Conservation (phyloP, 23 tunicate genomes). For the Phallusia fumigata region DNA sequence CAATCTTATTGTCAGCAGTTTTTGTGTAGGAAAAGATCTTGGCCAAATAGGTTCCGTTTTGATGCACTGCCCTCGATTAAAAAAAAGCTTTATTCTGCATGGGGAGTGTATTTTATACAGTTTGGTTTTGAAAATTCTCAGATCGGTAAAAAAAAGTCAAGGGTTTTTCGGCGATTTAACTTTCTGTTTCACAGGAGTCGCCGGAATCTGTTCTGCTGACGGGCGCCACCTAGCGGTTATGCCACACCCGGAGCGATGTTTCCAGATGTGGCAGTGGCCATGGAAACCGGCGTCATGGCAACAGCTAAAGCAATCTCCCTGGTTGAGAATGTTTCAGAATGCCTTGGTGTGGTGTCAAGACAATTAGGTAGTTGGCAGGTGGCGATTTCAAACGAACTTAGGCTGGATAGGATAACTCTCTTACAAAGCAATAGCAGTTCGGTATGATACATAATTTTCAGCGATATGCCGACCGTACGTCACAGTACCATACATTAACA, state of each 20-base stretch:
- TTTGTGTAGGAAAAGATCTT: no score
- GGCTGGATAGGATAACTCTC: no score
- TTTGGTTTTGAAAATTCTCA: neutral
- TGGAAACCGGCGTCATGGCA: constrained; percentile 54
- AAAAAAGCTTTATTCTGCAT: no score
- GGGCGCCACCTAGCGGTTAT: constrained; percentile 90
- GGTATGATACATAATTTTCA: no score
- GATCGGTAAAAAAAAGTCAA: no score
- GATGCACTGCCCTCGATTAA: no score
- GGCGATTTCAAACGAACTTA: no score
- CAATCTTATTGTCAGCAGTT: no score
- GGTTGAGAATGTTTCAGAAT: constrained; percentile 78
- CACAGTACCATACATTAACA: no score
- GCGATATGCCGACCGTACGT: no score
- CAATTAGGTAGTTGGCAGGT: neutral
- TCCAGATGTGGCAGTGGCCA: constrained; percentile 86
- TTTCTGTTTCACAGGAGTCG: constrained; percentile 43
- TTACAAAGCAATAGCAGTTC: no score
- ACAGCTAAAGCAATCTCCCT: constrained; percentile 46
- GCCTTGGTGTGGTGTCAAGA: constrained; percentile 64
- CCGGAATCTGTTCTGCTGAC: constrained; percentile 76
- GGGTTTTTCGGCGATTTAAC: neutral
- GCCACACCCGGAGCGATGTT: constrained; percentile 89
- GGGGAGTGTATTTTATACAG: neutral
- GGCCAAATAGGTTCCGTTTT: no score